Evolutionary conservation across 2,113 vertebrate species (phyloP).

Genomic region (Lagopus leucura): DNA sequence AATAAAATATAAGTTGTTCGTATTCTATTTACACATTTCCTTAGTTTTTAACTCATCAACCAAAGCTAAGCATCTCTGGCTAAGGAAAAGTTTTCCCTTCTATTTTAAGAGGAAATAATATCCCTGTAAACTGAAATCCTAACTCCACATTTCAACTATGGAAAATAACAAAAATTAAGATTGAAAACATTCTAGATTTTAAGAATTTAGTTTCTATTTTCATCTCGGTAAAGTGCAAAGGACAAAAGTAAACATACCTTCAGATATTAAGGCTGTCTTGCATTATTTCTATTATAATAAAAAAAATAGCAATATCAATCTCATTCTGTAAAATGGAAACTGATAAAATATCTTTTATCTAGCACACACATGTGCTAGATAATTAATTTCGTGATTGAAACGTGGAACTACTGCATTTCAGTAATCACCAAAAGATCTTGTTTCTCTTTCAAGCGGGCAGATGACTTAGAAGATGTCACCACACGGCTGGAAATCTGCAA

Average conservation of each 20-base stretch:
- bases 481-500: not conserved
- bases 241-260: not conserved
- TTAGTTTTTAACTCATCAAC: not conserved
- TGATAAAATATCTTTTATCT: not conserved
- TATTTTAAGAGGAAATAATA: not conserved
- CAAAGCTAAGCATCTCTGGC: not conserved
- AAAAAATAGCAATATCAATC: not conserved
- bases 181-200: not conserved
- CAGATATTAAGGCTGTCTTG: not conserved
- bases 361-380: not conserved
- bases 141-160: not conserved
- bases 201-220: not conserved
- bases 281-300: not conserved
- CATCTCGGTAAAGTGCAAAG: not conserved
- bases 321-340: not conserved
- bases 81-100: not conserved
- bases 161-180: not conserved
- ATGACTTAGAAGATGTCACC: not conserved
- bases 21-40: not conserved
- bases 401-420: not conserved
- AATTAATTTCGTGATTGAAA: not conserved
- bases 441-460: not conserved
- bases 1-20: rapidly evolving
- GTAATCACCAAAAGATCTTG: not conserved
- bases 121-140: not conserved